These are phyloP conservation scores for Onychostruthus taczanowskii DNA, from an alignment of 2,113 vertebrate genomes.

Conservation along the genomic window DNA sequence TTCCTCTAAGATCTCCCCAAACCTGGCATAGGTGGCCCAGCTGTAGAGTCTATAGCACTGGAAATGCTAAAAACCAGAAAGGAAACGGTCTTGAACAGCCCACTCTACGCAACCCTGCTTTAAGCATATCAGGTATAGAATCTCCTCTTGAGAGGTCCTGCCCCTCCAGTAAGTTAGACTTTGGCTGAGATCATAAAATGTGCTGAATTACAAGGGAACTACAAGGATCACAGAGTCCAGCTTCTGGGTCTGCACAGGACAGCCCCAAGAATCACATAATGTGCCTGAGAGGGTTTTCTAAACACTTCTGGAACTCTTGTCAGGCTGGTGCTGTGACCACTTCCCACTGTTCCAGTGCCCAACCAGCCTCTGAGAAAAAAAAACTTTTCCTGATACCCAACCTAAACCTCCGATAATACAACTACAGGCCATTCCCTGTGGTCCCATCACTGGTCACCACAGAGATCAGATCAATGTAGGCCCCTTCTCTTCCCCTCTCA, in stretches of 20 bases:
- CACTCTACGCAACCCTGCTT: neutral
- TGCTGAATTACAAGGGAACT: neutral
- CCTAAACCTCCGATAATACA: neutral
- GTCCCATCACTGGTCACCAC: neutral
- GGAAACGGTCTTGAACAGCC: neutral
- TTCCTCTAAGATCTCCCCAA: neutral
- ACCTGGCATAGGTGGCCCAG: neutral
- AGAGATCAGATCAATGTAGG: neutral
- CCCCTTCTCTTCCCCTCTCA: neutral
- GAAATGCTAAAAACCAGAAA: neutral
- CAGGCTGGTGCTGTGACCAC: neutral
- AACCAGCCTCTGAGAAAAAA: neutral
- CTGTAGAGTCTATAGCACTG: rapidly evolving
- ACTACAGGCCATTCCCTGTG: rapidly evolving
- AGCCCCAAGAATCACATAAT: neutral
- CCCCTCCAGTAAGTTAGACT: neutral
- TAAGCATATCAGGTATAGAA: neutral
- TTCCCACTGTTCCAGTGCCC: neutral
- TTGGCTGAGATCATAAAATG: neutral
- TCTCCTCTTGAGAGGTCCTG: neutral
- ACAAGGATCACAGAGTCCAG: neutral
- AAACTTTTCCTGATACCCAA: neutral
- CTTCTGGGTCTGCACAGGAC: neutral
- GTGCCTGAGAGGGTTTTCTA: neutral
- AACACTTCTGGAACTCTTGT: neutral